Evolutionary conservation across 2,113 vertebrate species (phyloP).

Genomic region (Dicrurus megarhynchus): DNA sequence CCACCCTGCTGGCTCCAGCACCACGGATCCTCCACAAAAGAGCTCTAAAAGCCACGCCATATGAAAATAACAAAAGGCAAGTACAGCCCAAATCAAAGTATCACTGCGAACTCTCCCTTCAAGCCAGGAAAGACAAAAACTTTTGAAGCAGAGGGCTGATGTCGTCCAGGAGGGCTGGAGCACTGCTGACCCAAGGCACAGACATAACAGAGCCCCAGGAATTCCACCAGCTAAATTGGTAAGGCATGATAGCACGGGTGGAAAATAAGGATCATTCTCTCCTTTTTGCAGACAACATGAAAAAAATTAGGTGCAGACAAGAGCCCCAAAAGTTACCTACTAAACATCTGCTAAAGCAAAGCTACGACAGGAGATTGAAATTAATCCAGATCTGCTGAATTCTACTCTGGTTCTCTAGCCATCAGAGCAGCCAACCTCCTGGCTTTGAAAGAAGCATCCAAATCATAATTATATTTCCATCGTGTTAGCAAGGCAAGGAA

Average conservation of each 20-base stretch:
- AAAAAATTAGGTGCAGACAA: not conserved
- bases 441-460: not conserved
- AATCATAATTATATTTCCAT: not conserved
- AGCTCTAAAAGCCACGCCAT: not conserved
- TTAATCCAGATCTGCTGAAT: not conserved
- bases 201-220: not conserved
- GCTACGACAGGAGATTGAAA: not conserved
- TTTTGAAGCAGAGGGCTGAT: not conserved
- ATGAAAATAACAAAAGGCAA: not conserved
- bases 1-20: not conserved
- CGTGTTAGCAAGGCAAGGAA: not conserved
- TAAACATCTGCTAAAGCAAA: not conserved
- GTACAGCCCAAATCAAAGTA: not conserved
- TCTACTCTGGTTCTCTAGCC: not conserved
- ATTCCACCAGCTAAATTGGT: not conserved
- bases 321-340: not conserved
- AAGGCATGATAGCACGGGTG: not conserved
- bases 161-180: not conserved
- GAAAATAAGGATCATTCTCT: not conserved
- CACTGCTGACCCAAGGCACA: not conserved
- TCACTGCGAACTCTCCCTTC: not conserved
- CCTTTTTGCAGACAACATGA: not conserved
- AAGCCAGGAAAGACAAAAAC: not conserved
- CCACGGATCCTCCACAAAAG: accelerated
- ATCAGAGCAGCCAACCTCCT: not conserved